These are phyloP conservation scores for Papio anubis DNA, from an alignment of 2,113 vertebrate genomes.

Conservation along the genomic window DNA sequence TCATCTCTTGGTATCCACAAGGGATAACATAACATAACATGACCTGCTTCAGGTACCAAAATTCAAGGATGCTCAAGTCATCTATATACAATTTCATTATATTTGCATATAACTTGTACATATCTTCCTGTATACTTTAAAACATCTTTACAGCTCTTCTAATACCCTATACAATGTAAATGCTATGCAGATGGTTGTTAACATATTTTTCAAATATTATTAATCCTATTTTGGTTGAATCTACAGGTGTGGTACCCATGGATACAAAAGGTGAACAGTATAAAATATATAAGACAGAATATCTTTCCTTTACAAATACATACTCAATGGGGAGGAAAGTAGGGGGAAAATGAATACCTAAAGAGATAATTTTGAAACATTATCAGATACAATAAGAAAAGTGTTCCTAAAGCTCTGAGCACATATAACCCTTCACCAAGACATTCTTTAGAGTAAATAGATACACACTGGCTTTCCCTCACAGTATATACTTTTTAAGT, in stretches of 20 bases:
- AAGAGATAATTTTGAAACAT: conserved; percentile 19
- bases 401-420: neutral
- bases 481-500: conserved; percentile 41
- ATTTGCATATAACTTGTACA: neutral
- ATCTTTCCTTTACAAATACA: neutral
- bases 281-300: neutral
- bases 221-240: neutral
- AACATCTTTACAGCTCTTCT: neutral
- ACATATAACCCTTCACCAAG: neutral
- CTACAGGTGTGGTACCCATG: neutral
- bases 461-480: neutral
- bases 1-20: neutral
- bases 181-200: neutral
- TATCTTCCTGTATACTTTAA: neutral
- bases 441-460: conserved; percentile 25
- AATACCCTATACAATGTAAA: neutral
- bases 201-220: neutral
- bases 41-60: neutral
- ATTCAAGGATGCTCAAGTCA: neutral
- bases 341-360: neutral
- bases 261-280: neutral
- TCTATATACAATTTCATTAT: neutral
- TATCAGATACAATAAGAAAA: neutral
- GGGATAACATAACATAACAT: neutral
- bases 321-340: neutral